Evolutionary conservation across 2,888 invertebrate species (phyloP).

Genomic region (Atethmia centrago): DNA sequence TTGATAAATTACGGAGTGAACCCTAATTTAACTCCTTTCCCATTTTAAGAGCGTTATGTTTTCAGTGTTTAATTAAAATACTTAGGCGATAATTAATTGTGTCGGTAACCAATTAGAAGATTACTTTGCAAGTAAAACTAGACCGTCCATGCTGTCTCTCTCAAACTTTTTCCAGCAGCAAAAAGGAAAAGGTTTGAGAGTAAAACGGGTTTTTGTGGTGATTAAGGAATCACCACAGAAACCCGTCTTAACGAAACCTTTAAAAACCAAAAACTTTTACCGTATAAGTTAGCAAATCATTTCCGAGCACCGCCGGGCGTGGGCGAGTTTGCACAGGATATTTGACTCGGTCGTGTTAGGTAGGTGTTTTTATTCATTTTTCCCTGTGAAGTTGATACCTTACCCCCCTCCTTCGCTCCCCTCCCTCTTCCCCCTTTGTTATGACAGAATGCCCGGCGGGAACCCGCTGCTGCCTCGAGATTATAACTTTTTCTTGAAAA

Average conservation of each 20-base stretch:
- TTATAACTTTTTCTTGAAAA: constrained; percentile 75
- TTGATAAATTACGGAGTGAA: neutral
- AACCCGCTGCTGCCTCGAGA: constrained; percentile 67
- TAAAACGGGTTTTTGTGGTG: too few relatives aligned
- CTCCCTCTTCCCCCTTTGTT: constrained; percentile 60
- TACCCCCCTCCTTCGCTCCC: neutral
- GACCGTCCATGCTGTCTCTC: neutral
- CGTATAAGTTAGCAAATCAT: constrained; percentile 67
- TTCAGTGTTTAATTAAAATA: neutral
- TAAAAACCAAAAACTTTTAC: constrained; percentile 54
- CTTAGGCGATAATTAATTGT: neutral
- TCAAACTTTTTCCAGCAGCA: neutral
- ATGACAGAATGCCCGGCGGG: constrained; percentile 72
- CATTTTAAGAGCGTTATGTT: neutral
- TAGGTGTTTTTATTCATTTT: constrained; percentile 75
- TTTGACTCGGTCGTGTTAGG: constrained; percentile 70
- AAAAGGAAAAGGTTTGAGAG: too few relatives aligned
- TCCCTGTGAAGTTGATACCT: constrained; percentile 65
- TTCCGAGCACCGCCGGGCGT: constrained; percentile 41
- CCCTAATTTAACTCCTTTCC: neutral
- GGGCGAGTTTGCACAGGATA: constrained; percentile 64
- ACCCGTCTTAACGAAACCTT: constrained; percentile 20
- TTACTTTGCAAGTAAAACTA: neutral
- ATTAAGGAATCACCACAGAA: constrained; percentile 37
- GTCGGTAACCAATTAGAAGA: neutral